A percentile compares a stretch with the other conserved stretches of the same genome.
phyloP scores from a whole-genome alignment of 2,113 vertebrate species.

The Rattus rattus region DNA sequence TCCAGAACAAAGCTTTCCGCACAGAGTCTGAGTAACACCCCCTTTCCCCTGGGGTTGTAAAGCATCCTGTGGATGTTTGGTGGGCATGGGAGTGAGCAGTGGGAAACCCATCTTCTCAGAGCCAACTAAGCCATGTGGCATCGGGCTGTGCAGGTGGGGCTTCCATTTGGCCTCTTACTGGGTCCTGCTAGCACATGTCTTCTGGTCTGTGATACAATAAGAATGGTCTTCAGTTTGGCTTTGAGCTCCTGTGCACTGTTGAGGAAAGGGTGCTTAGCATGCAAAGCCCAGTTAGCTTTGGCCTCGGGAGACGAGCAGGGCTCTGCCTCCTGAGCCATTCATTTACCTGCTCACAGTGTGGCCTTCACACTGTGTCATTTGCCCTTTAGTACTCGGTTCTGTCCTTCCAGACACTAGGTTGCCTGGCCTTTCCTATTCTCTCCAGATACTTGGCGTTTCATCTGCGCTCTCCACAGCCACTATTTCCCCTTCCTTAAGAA shows the following conservation, averaged over 20 bases:
- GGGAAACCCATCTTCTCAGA: background rate
- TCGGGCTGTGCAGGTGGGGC: background rate
- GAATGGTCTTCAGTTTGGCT: background rate
- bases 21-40: background rate
- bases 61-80: background rate
- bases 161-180: background rate
- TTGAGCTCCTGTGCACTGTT: background rate
- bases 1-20: background rate
- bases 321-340: background rate
- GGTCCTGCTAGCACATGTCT: background rate
- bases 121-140: background rate
- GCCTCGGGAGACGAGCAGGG: background rate
- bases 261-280: background rate
- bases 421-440: background rate
- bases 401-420: background rate
- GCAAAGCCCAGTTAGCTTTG: background rate
- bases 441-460: background rate
- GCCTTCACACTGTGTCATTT: background rate
- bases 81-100: too few species aligned
- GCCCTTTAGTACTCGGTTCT: background rate
- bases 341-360: background rate
- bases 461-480: background rate
- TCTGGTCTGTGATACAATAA: rapidly evolving
- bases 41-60: background rate
- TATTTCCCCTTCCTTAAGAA: background rate